A percentile compares a stretch with the other conserved stretches of the same genome.
These are phyloP conservation scores for Antechinus stuartii DNA, from an alignment of 2,113 vertebrate species.

Conservation along the genomic window DNA sequence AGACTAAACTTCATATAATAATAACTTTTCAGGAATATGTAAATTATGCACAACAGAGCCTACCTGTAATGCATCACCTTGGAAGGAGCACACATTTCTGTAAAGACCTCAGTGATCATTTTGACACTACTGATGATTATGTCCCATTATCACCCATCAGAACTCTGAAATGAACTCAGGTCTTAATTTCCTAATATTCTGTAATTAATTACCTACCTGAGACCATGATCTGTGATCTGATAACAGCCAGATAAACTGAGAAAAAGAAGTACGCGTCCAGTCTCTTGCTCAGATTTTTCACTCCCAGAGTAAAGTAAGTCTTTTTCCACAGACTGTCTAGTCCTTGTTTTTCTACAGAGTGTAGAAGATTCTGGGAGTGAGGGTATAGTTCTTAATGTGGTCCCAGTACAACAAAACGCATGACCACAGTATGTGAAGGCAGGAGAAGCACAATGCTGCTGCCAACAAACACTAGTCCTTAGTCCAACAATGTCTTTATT, in stretches of 20 bases:
- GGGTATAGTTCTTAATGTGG: constrained; percentile 90
- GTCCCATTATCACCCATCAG: not conserved
- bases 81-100: constrained; percentile 6
- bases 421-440: constrained; percentile 91
- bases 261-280: constrained; percentile 90
- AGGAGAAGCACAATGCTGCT: constrained; percentile 87
- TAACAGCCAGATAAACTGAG: constrained; percentile 98
- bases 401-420: constrained; percentile 91
- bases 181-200: constrained; percentile 18
- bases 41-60: not conserved
- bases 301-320: constrained; percentile 84
- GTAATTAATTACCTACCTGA: constrained; percentile 88
- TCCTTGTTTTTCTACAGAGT: constrained; percentile 87
- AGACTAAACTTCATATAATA: not conserved
- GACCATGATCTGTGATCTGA: constrained; percentile 95
- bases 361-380: constrained; percentile 84
- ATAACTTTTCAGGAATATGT: not conserved
- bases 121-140: not conserved
- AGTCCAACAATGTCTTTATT: constrained; percentile 87
- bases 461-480: constrained; percentile 92
- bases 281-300: constrained; percentile 86
- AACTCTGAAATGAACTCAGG: constrained; percentile 7
- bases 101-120: constrained; percentile 8
- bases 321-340: constrained; percentile 87
- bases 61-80: not conserved